Base-by-base conservation (phyloP, 2,797 vertebrate genomes). In the Hydrocynus forskahlii region DNA sequence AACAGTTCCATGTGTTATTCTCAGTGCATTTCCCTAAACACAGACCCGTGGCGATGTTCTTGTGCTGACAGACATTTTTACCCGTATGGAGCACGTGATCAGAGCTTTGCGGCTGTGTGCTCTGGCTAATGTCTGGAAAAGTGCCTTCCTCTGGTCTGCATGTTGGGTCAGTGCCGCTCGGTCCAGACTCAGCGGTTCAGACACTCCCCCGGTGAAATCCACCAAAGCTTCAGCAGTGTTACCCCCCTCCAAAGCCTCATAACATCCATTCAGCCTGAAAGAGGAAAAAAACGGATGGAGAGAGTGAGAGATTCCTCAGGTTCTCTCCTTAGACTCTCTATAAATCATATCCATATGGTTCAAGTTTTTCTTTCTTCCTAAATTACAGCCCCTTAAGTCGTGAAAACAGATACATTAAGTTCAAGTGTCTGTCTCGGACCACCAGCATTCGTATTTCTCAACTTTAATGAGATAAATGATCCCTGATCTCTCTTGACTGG, bases 121-220 rank as follows among this genome's bases (percentile, higher is more conserved):
- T 38, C 91, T 88, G 35, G 90, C 83, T 78, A 96, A 83, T 0
- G 85, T 94, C 85, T 95, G 93, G 85, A 94, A 96, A 45, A 96
- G 86, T 0, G 63, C 75, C 86, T 86, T 93, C 86, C 93, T 91
- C 87, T 91, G 90, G 68, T 94, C 89, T 0, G 82, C 59, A 77
- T 92, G 87, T n/a, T 73, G 68, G 6, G 40, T 29, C 45, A 89
- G 71, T 10, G 76, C 74, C 19, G 78, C 85, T 38, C 78, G 64
- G 52, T 87, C 80, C 75, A 93, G 84, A 57, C 40, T 73, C 2
- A 96, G 89, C 9, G 94, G 91, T 89, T 96, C 95, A 0, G 95
- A 96, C 68, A 96, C 92, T 0, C 95, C 95, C 0, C 95, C 95
- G 0, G 95, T 96, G 85, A 96, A 96, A 87, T 96, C 95, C 2